These are phyloP conservation scores for Gryon sp. DNA, from an alignment of 1,140 invertebrate species.

Conservation along the genomic window DNA sequence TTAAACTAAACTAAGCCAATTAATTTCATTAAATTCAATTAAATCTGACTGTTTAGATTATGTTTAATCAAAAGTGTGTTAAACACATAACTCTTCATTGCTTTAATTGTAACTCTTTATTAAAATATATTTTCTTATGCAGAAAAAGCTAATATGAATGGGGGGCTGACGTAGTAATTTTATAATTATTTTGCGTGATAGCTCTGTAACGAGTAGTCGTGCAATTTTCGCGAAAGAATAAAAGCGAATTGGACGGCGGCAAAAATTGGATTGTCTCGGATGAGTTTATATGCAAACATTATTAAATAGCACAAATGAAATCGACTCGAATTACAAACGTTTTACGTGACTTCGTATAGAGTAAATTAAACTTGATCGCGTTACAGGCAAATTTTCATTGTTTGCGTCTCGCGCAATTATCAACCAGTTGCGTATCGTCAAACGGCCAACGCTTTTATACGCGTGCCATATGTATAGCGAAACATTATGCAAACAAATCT, in stretches of 20 bases:
- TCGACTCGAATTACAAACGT: slow-evolving; percentile 4
- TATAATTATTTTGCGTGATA: too few relatives aligned
- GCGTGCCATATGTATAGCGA: neutral
- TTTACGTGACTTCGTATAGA: slow-evolving; percentile 5
- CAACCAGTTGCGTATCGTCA: slow-evolving; percentile 19
- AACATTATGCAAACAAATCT: slow-evolving; percentile 5
- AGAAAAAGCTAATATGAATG: too few relatives aligned
- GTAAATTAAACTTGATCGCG: slow-evolving; percentile 22
- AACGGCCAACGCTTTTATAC: slow-evolving; percentile 2
- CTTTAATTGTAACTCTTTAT: too few relatives aligned
- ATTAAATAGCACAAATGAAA: slow-evolving; percentile 10
- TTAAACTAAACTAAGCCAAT: too few relatives aligned
- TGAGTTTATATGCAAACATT: slow-evolving; percentile 14
- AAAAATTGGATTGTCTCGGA: slow-evolving; percentile 5
- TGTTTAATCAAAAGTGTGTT: too few relatives aligned
- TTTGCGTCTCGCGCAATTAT: slow-evolving; percentile 19
- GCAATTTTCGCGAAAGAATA: neutral
- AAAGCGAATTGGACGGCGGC: neutral
- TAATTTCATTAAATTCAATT: too few relatives aligned
- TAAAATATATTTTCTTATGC: too few relatives aligned
- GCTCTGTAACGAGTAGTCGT: too few relatives aligned
- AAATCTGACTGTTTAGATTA: too few relatives aligned
- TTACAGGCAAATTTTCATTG: slow-evolving; percentile 17
- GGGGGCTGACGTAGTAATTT: too few relatives aligned
- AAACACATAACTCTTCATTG: too few relatives aligned